Conservation (phyloP, 2,113 vertebrate genomes). For the Amphiprion ocellaris region DNA sequence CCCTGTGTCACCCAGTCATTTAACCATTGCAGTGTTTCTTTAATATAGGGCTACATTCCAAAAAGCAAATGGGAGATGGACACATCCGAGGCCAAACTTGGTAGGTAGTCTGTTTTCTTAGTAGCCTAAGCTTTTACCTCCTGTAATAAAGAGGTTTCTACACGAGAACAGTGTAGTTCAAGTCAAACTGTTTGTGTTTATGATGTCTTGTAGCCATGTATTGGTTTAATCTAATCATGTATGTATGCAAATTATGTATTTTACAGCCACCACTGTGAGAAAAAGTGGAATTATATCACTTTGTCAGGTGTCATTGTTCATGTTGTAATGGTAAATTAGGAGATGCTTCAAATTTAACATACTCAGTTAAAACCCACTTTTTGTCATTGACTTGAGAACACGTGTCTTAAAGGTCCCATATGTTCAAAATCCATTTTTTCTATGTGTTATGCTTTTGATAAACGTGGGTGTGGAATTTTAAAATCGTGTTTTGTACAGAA, state of each 20-base stretch:
- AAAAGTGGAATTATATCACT: too few relatives aligned
- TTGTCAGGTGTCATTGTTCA: not conserved
- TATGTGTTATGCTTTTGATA: too few relatives aligned
- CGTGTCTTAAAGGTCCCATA: too few relatives aligned
- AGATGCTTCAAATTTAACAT: not conserved
- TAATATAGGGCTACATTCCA: conserved; percentile 99
- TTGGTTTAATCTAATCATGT: not conserved
- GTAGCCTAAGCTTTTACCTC: not conserved
- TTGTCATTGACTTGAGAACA: not conserved
- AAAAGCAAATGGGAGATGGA: conserved; percentile 99
- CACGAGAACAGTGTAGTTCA: not conserved
- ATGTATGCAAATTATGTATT: too few relatives aligned
- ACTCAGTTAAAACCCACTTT: not conserved
- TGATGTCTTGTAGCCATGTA: not conserved
- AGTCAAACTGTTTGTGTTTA: not conserved
- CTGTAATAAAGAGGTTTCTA: not conserved
- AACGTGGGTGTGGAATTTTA: too few relatives aligned
- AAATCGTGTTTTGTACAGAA: too few relatives aligned
- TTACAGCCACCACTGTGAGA: too few relatives aligned
- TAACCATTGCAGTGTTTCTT: conserved; percentile 98
- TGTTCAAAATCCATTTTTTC: too few relatives aligned
- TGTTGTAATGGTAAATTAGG: not conserved
- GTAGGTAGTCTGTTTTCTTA: conserved; percentile 87
- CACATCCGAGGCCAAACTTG: conserved; percentile 99
- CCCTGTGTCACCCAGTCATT: conserved; percentile 66